Percentiles rank a stretch among this genome's conserved stretches.
These are phyloP conservation scores for Hedychridium roseum DNA, from an alignment of 2,888 invertebrate species.

Conservation along the genomic window DNA sequence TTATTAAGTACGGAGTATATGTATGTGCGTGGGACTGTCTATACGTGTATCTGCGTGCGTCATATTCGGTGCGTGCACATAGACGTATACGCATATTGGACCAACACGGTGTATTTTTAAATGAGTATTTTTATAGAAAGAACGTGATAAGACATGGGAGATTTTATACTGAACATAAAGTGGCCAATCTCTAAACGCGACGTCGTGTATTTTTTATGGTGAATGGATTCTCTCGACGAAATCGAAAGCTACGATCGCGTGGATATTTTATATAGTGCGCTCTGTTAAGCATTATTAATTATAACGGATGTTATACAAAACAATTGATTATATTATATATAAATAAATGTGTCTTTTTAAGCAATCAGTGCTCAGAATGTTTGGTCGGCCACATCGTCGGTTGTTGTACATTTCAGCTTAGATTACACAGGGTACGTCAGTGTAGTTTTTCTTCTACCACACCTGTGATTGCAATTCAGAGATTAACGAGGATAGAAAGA, in stretches of 20 bases:
- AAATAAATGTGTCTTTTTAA: conserved; percentile 39
- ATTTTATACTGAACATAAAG: conserved; percentile 32
- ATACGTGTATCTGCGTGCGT: conserved; percentile 12
- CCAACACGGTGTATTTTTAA: conserved; percentile 30
- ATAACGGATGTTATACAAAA: conserved; percentile 38
- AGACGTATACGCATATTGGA: conserved; percentile 26
- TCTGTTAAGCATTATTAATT: conserved; percentile 37
- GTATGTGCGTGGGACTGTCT: conserved; percentile 28
- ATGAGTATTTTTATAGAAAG: conserved; percentile 34
- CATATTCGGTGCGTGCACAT: conserved; percentile 19
- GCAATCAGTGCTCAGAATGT: conserved; percentile 41
- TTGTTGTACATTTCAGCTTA: conserved; percentile 51
- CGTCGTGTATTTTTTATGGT: conserved; percentile 37
- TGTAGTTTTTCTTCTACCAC: conserved; percentile 34
- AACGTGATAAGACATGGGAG: conserved; percentile 28
- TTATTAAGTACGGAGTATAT: conserved; percentile 26
- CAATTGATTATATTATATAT: conserved; percentile 41
- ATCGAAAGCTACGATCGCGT: conserved; percentile 16
- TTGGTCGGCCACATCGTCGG: conserved; percentile 38
- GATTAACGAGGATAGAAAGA: neutral
- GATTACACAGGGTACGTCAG: conserved; percentile 33
- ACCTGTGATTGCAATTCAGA: conserved; percentile 32
- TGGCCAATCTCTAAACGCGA: conserved; percentile 26
- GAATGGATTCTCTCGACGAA: conserved; percentile 41
- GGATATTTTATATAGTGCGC: conserved; percentile 15